These are phyloP conservation scores for Gallinago solitaria DNA, from an alignment of 2,797 vertebrate species.

Conservation along the genomic window DNA sequence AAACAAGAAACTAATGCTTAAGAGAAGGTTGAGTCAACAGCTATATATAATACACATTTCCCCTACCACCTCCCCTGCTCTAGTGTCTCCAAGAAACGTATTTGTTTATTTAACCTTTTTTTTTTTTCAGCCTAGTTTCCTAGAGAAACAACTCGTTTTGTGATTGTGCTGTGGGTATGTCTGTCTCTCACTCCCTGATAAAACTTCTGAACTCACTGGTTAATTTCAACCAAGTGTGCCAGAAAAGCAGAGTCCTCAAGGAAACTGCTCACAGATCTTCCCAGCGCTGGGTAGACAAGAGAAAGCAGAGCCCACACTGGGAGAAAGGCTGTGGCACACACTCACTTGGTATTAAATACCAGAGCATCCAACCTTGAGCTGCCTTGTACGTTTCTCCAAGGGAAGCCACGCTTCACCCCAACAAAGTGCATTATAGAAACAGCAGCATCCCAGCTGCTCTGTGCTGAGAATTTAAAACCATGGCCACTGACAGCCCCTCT, in stretches of 20 bases:
- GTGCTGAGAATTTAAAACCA: neutral
- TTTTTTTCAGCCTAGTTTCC: constrained; percentile 5
- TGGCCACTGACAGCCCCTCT: neutral
- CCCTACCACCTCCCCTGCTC: neutral
- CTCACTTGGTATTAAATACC: neutral
- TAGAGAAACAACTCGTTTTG: constrained; percentile 36
- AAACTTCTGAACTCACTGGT: constrained; percentile 9
- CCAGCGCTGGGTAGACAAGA: neutral
- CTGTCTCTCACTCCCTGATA: neutral
- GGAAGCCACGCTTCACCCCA: neutral
- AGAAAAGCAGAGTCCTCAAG: constrained; percentile 19
- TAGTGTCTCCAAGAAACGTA: constrained; percentile 10
- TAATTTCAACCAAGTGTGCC: constrained; percentile 6
- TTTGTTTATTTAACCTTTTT: neutral
- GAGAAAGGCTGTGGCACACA: neutral
- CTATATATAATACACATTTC: neutral
- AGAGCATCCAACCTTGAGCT: constrained; percentile 11
- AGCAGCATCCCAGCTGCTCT: neutral
- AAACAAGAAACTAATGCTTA: constrained; percentile 6
- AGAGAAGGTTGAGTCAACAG: neutral
- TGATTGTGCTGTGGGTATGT: neutral
- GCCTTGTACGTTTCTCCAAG: neutral
- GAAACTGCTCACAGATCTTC: neutral
- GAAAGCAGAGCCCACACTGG: neutral
- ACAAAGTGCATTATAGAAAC: neutral